Evolutionary conservation across 2,888 invertebrate species (phyloP).

Genomic region (Syritta pipiens): DNA sequence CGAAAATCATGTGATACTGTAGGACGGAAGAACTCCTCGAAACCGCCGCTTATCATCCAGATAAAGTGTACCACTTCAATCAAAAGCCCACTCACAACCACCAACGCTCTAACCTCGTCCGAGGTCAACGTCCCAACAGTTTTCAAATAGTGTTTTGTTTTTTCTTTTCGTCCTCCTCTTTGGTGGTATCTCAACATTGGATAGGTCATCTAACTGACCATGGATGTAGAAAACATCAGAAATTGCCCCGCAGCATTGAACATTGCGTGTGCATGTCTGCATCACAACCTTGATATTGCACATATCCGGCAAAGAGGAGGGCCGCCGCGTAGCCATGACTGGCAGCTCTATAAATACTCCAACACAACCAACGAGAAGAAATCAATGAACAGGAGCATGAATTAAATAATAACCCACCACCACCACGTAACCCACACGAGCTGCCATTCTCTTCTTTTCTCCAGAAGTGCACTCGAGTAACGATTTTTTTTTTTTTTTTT

Average conservation of each 20-base stretch:
- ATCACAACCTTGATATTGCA: conserved; percentile 55
- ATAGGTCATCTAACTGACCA: conserved; percentile 49
- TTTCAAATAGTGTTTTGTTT: conserved; percentile 3
- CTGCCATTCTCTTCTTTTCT: conserved; percentile 2
- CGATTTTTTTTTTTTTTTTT: background rate
- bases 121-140: conserved; percentile 27
- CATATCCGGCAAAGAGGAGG: conserved; percentile 15
- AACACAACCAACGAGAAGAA: conserved; percentile 24
- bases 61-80: too few species aligned
- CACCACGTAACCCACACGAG: background rate
- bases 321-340: background rate
- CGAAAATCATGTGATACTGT: too few species aligned
- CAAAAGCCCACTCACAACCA: too few species aligned
- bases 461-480: conserved; percentile 23
- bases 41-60: too few species aligned
- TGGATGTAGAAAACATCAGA: background rate
- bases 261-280: conserved; percentile 9
- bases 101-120: too few species aligned
- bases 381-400: conserved; percentile 63
- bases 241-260: conserved; percentile 27
- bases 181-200: conserved; percentile 31
- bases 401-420: conserved; percentile 19
- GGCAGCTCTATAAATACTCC: conserved; percentile 20
- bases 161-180: background rate
- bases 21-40: too few species aligned